A percentile compares a stretch with the other conserved stretches of the same genome.
phyloP scores from a whole-genome alignment of 2,113 vertebrate species.

The Zosterops pallidus region DNA sequence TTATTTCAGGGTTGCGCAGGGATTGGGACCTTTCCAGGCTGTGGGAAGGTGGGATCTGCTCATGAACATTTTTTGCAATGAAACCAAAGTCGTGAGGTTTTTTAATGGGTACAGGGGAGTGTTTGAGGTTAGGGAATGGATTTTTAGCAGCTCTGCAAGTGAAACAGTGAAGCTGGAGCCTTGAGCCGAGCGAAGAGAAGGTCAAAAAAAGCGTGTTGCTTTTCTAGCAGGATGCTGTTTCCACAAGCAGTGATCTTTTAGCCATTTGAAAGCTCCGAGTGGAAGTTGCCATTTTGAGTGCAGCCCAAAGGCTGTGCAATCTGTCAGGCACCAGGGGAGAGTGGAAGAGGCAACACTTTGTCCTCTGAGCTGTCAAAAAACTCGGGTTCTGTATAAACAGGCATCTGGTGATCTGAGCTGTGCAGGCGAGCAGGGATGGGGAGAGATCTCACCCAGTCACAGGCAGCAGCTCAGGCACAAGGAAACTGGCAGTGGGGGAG shows the following conservation, averaged over 20 bases:
- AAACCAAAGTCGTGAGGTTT: background rate
- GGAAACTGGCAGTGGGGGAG: background rate
- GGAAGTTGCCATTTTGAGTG: slow-evolving; percentile 53
- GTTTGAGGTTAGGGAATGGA: background rate
- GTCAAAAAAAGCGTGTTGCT: background rate
- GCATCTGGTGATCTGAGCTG: slow-evolving; percentile 56
- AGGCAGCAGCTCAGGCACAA: slow-evolving; percentile 6
- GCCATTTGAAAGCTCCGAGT: slow-evolving; percentile 41
- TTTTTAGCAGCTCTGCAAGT: slow-evolving; percentile 13
- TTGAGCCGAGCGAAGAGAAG: background rate
- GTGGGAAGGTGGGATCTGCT: background rate
- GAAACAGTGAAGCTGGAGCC: background rate
- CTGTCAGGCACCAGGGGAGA: slow-evolving; percentile 63
- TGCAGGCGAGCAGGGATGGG: background rate
- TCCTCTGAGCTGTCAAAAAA: slow-evolving; percentile 62
- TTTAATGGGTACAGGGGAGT: background rate
- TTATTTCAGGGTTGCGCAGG: background rate
- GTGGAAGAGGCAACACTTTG: slow-evolving; percentile 62
- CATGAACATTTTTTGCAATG: background rate
- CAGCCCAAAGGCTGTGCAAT: slow-evolving; percentile 65
- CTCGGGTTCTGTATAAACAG: slow-evolving; percentile 59
- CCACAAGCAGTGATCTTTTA: slow-evolving; percentile 51
- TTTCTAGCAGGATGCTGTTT: slow-evolving; percentile 1
- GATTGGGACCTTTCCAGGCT: background rate
- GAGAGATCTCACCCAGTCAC: background rate